These are phyloP conservation scores for Nyctibius bracteatus DNA, from an alignment of 2,113 vertebrate genomes.

Conservation along the genomic window DNA sequence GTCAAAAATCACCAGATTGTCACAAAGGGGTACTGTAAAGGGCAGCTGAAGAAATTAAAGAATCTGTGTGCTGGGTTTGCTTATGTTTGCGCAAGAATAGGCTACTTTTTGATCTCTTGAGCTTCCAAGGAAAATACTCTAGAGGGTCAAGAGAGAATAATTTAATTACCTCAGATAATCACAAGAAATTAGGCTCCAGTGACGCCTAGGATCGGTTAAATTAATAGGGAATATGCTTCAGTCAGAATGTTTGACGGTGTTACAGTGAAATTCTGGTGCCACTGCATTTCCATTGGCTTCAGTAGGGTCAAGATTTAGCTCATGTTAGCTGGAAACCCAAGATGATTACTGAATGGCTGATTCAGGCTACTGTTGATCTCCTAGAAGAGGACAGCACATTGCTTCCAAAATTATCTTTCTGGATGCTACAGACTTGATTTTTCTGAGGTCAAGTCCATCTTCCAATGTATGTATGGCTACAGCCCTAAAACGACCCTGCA, in stretches of 20 bases:
- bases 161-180: constrained; percentile 34
- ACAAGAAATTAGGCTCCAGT: constrained; percentile 47
- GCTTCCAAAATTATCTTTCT: not conserved
- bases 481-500: not conserved
- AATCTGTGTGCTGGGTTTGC: not conserved
- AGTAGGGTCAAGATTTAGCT: not conserved
- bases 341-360: not conserved
- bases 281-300: not conserved
- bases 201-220: constrained; percentile 12
- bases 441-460: not conserved
- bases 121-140: not conserved
- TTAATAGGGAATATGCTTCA: constrained; percentile 4
- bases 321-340: not conserved
- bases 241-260: not conserved
- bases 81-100: not conserved
- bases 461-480: not conserved
- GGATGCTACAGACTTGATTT: not conserved
- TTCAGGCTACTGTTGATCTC: not conserved
- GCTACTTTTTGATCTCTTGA: constrained; percentile 23
- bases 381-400: not conserved
- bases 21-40: not conserved
- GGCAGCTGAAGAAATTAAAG: constrained; percentile 24
- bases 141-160: constrained; percentile 4
- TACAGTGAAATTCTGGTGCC: not conserved
- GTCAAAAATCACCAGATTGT: constrained; percentile 2